A percentile compares a stretch with the other conserved stretches of the same genome.
Evolutionary conservation across 1,140 invertebrate genomes (phyloP).

Genomic region (Dufourea novaeangliae): DNA sequence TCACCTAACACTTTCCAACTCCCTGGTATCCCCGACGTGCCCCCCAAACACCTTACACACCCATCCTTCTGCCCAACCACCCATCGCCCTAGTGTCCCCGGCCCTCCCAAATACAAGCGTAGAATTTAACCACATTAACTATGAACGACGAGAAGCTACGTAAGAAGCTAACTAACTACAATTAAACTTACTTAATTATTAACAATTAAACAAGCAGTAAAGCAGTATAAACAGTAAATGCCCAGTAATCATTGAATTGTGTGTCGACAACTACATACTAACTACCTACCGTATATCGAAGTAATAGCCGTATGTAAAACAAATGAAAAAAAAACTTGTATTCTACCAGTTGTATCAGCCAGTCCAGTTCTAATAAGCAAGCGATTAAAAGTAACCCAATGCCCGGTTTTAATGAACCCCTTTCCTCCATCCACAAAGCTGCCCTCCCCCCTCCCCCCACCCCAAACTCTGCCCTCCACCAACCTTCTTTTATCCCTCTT

Average conservation of each 20-base stretch:
- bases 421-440: neutral
- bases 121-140: constrained; percentile 81
- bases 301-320: constrained; percentile 83
- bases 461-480: neutral
- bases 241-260: constrained; percentile 82
- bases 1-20: constrained; percentile 45
- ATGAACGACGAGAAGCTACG: constrained; percentile 79
- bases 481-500: constrained; percentile 8
- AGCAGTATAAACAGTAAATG: constrained; percentile 82
- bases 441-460: neutral
- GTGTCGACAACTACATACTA: constrained; percentile 83
- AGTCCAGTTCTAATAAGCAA: constrained; percentile 82
- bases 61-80: neutral
- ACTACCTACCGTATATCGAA: constrained; percentile 83
- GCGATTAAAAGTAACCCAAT: constrained; percentile 77
- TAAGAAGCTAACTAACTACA: constrained; percentile 80
- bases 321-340: constrained; percentile 80
- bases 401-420: constrained; percentile 64
- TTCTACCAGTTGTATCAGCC: constrained; percentile 82
- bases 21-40: constrained; percentile 26
- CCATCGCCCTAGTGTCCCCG: constrained; percentile 22
- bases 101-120: constrained; percentile 75
- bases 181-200: constrained; percentile 83
- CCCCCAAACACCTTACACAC: neutral
- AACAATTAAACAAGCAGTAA: constrained; percentile 82